Evolutionary conservation across 2,888 invertebrate genomes (phyloP).

Genomic region (Stomorhina lunata): DNA sequence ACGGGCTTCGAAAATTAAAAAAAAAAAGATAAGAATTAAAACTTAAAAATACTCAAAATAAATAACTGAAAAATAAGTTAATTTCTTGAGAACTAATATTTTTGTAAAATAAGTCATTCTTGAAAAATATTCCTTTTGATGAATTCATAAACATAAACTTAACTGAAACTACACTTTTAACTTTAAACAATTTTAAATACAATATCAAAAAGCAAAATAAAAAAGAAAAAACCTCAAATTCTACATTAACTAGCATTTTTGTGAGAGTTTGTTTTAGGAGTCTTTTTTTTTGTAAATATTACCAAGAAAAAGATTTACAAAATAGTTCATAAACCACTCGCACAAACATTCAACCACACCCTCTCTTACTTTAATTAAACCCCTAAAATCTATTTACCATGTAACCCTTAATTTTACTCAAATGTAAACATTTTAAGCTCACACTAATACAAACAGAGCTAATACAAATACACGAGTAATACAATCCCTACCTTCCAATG

Average conservation of each 20-base stretch:
- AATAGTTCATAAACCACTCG: conserved; percentile 58
- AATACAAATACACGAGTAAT: background rate
- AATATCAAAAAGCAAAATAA: conserved; percentile 13
- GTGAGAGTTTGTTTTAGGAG: background rate
- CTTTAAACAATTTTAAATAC: background rate
- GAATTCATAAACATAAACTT: conserved; percentile 25
- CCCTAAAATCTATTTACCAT: conserved; percentile 57
- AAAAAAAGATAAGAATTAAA: background rate
- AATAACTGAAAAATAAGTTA: background rate
- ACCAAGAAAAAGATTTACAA: conserved; percentile 49
- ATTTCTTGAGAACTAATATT: background rate
- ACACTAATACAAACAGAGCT: background rate
- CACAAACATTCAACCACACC: conserved; percentile 31
- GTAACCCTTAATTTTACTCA: conserved; percentile 60
- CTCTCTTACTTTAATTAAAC: conserved; percentile 57
- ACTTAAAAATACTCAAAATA: background rate
- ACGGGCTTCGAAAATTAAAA: conserved; percentile 22
- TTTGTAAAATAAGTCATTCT: no score
- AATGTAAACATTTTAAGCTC: conserved; percentile 37
- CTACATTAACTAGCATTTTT: conserved; percentile 28
- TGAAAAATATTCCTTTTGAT: background rate
- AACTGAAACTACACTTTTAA: background rate
- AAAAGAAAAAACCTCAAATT: conserved; percentile 35
- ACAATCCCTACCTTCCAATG: no score
- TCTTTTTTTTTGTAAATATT: background rate